These are phyloP conservation scores for Oriolus oriolus DNA, from an alignment of 2,113 vertebrate genomes.

Conservation along the genomic window DNA sequence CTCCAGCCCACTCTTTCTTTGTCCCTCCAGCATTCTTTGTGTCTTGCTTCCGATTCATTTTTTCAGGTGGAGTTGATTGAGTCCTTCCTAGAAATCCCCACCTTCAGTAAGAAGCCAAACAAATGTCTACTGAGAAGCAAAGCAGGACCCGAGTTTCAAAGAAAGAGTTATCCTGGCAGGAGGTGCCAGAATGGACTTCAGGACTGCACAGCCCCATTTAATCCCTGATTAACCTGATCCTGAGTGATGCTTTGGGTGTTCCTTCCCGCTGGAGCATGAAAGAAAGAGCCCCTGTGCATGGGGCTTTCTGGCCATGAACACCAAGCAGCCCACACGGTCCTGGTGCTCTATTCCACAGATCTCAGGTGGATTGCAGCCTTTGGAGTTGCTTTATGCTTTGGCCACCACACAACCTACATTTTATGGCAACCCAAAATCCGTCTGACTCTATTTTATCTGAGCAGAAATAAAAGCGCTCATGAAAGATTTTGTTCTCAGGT, in stretches of 20 bases:
- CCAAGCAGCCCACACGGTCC: neutral
- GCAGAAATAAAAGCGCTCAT: neutral
- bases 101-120: neutral
- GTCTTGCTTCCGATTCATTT: neutral
- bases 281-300: neutral
- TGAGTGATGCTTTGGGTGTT: neutral
- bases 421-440: neutral
- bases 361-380: neutral
- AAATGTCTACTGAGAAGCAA: neutral
- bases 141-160: neutral
- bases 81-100: neutral
- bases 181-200: neutral
- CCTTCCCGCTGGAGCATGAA: neutral
- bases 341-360: neutral
- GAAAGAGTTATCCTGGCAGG: neutral
- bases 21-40: neutral
- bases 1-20: neutral
- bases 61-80: neutral
- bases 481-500: neutral
- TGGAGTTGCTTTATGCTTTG: neutral
- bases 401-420: neutral
- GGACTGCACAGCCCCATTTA: neutral
- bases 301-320: neutral
- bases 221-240: neutral
- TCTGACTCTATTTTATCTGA: neutral